These are phyloP conservation scores for Lottia scabra DNA, from an alignment of 2,888 invertebrate species.

Conservation along the genomic window DNA sequence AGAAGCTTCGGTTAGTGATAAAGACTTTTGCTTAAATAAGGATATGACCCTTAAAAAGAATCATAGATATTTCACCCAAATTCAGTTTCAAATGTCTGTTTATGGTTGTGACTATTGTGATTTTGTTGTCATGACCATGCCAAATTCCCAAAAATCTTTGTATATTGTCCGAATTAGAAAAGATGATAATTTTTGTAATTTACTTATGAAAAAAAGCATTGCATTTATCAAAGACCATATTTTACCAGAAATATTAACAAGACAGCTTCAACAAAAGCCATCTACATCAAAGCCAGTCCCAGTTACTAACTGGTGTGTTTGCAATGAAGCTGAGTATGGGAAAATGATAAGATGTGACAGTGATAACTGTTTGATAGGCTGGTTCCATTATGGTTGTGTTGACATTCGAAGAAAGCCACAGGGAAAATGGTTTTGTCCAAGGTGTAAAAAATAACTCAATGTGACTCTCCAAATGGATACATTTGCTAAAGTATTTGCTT, in stretches of 20 bases:
- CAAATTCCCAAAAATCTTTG: not conserved
- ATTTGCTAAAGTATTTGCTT: too few relatives aligned
- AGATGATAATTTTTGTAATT: not conserved
- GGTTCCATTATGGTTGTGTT: too few relatives aligned
- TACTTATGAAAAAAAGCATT: not conserved
- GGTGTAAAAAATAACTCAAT: slow-evolving; percentile 5
- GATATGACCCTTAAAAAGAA: slow-evolving; percentile 14
- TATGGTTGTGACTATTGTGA: not conserved
- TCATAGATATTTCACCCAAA: slow-evolving; percentile 24
- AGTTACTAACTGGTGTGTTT: too few relatives aligned
- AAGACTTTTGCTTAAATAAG: slow-evolving; percentile 18
- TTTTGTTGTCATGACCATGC: slow-evolving; percentile 18
- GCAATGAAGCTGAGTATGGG: too few relatives aligned
- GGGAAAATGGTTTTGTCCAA: slow-evolving; percentile 17
- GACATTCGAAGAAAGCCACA: too few relatives aligned
- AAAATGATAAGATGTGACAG: too few relatives aligned
- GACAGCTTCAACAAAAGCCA: too few relatives aligned
- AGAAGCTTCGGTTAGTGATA: slow-evolving; percentile 6
- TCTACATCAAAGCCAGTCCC: too few relatives aligned
- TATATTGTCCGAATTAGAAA: not conserved
- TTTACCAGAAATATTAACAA: too few relatives aligned
- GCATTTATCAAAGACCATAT: not conserved
- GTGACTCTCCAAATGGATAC: too few relatives aligned
- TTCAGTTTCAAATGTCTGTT: slow-evolving; percentile 21
- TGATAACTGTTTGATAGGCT: too few relatives aligned